Evolutionary conservation across 2,797 vertebrate species (phyloP).

Genomic region (Danio tinwini): DNA sequence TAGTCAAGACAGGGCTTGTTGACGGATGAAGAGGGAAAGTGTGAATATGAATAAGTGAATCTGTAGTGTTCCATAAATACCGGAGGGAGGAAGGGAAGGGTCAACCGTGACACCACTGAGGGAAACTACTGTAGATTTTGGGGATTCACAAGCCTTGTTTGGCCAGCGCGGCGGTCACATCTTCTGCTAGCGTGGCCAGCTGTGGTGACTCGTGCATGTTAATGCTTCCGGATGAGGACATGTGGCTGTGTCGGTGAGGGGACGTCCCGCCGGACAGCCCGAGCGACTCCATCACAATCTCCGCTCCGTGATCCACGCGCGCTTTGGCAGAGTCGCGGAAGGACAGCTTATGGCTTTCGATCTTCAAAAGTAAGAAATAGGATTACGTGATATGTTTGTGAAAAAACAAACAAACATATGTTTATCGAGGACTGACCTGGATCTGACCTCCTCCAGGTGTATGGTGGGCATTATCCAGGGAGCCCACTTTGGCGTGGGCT

Average conservation of each 20-base stretch:
- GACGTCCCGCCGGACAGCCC: conserved; percentile 87
- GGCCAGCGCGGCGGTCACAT: conserved; percentile 95
- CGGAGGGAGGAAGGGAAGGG: conserved; percentile 36
- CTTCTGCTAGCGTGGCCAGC: conserved; percentile 94
- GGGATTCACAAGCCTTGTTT: conserved; percentile 98
- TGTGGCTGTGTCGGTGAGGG: conserved; percentile 92
- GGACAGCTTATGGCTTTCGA: conserved; percentile 93
- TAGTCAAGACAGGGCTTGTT: conserved; percentile 57
- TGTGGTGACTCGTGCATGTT: conserved; percentile 95
- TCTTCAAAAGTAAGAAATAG: conserved; percentile 74
- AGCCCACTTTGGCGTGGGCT: conserved; percentile 97
- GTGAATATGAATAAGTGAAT: conserved; percentile 21
- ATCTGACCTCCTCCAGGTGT: conserved; percentile 88
- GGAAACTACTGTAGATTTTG: conserved; percentile 48
- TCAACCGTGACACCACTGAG: conserved; percentile 54
- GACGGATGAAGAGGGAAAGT: conserved; percentile 57
- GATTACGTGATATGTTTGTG: background rate
- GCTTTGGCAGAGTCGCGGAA: conserved; percentile 93
- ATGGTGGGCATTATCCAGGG: conserved; percentile 93
- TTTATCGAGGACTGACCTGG: conserved; percentile 78
- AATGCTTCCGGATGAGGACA: conserved; percentile 96
- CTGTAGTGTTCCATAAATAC: conserved; percentile 44
- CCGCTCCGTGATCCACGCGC: conserved; percentile 93
- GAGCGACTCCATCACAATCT: conserved; percentile 89
- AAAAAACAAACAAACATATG: background rate